Percentiles rank a stretch among this genome's conserved stretches.
Evolutionary conservation across 1,140 invertebrate genomes (phyloP).

Genomic region (Pectinophora gossypiella): DNA sequence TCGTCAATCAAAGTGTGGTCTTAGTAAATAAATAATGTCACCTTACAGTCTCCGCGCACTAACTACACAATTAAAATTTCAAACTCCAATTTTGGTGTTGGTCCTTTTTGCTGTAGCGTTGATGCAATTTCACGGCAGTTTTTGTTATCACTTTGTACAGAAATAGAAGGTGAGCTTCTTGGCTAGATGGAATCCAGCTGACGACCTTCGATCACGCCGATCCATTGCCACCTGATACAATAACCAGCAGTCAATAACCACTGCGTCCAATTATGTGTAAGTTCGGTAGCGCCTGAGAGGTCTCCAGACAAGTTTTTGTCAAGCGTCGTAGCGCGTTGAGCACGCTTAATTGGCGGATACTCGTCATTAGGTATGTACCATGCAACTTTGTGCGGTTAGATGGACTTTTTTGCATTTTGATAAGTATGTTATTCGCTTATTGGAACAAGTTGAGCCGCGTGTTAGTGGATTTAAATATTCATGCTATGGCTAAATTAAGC

Average conservation of each 20-base stretch:
- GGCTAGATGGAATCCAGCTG: constrained; percentile 26
- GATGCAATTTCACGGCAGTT: constrained; percentile 30
- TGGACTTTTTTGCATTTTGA: constrained; percentile 17
- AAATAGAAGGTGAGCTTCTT: constrained; percentile 24
- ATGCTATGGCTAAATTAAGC: no score
- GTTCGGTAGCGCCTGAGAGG: constrained; percentile 58
- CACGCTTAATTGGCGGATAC: constrained; percentile 60
- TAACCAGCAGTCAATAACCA: constrained; percentile 46
- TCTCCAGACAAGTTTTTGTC: constrained; percentile 57
- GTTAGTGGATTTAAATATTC: neutral
- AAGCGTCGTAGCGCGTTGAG: constrained; percentile 14
- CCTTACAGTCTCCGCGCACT: constrained; percentile 12
- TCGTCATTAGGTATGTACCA: constrained; percentile 50
- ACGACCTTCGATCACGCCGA: constrained; percentile 49
- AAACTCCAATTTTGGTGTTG: constrained; percentile 26
- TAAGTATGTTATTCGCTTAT: neutral
- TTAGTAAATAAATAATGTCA: constrained; percentile 7
- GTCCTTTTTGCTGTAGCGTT: constrained; percentile 17
- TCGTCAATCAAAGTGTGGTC: neutral
- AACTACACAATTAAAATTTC: constrained; percentile 39
- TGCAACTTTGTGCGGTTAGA: constrained; percentile 27
- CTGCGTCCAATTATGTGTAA: constrained; percentile 47
- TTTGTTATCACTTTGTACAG: constrained; percentile 25
- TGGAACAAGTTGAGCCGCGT: neutral
- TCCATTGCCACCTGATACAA: constrained; percentile 33